Percentiles rank a stretch among this genome's conserved stretches.
These are phyloP conservation scores for Lates calcarifer DNA, from an alignment of 2,113 vertebrate species.

Conservation along the genomic window DNA sequence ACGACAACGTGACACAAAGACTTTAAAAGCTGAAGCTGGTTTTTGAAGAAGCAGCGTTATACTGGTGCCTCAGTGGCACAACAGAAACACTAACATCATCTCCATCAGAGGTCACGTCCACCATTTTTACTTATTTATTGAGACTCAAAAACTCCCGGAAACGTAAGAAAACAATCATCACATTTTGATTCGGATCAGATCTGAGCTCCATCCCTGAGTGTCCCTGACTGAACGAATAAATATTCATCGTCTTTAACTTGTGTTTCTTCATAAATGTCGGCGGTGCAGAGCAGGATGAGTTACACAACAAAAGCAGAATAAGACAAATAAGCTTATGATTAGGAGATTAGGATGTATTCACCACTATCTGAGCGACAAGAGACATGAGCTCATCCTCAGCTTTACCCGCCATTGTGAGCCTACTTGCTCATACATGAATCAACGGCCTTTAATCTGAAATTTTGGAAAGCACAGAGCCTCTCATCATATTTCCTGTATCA, in stretches of 20 bases:
- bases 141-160: neutral
- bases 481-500: slow-evolving; percentile 34
- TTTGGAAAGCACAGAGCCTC: slow-evolving; percentile 25
- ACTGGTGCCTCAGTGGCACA: neutral
- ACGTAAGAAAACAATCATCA: neutral
- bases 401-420: slow-evolving; percentile 17
- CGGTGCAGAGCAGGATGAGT: neutral
- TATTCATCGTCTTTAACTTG: neutral
- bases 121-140: too few species aligned
- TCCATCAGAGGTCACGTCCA: too few species aligned
- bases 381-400: slow-evolving; percentile 29
- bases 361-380: slow-evolving; percentile 25
- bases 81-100: too few species aligned
- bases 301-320: slow-evolving; percentile 2
- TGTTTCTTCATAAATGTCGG: neutral
- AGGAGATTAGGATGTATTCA: slow-evolving; percentile 24
- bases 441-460: slow-evolving; percentile 37
- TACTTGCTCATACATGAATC: slow-evolving; percentile 40
- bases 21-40: neutral
- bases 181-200: neutral
- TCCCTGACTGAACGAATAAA: neutral
- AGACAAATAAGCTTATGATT: slow-evolving; percentile 22
- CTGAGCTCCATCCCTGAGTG: neutral
- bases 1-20: neutral
- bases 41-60: neutral